These are phyloP conservation scores for Platynereis dumerilii DNA, from an alignment of 2,888 invertebrate genomes.

Conservation along the genomic window DNA sequence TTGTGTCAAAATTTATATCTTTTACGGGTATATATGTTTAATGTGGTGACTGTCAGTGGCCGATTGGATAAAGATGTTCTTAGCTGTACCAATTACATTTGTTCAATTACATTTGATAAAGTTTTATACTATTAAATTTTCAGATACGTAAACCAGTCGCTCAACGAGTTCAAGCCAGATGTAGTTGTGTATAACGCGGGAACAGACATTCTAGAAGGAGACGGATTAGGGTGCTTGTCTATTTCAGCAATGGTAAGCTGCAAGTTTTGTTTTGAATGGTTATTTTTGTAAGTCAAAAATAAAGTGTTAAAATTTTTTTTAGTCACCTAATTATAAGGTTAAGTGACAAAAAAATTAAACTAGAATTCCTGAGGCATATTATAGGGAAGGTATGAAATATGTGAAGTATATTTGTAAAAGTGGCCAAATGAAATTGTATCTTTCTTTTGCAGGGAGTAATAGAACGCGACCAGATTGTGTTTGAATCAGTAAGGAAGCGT, in stretches of 20 bases:
- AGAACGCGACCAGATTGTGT: conserved; percentile 82
- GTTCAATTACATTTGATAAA: no score
- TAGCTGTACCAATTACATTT: no score
- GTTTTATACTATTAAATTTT: background rate
- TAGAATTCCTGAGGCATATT: no score
- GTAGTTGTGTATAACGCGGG: conserved; percentile 92
- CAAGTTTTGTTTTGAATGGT: conserved; percentile 64
- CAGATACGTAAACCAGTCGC: conserved; percentile 74
- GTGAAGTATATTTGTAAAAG: no score
- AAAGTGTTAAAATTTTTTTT: background rate
- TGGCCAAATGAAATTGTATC: background rate
- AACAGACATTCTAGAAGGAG: conserved; percentile 81
- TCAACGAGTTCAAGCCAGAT: conserved; percentile 75
- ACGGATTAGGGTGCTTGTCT: conserved; percentile 77
- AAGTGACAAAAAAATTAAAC: no score
- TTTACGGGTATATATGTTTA: conserved; percentile 84
- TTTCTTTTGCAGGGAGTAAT: conserved; percentile 75
- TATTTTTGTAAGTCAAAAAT: no score
- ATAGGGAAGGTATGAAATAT: no score
- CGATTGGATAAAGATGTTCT: no score
- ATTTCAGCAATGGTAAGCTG: conserved; percentile 79
- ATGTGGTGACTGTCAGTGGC: conserved; percentile 91
- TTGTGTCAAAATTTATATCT: conserved; percentile 72
- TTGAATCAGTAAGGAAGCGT: conserved; percentile 70
- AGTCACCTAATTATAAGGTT: no score